Percentiles rank a stretch among this genome's conserved stretches.
Conservation (phyloP, 2,797 vertebrate genomes). For the Allobates femoralis region DNA sequence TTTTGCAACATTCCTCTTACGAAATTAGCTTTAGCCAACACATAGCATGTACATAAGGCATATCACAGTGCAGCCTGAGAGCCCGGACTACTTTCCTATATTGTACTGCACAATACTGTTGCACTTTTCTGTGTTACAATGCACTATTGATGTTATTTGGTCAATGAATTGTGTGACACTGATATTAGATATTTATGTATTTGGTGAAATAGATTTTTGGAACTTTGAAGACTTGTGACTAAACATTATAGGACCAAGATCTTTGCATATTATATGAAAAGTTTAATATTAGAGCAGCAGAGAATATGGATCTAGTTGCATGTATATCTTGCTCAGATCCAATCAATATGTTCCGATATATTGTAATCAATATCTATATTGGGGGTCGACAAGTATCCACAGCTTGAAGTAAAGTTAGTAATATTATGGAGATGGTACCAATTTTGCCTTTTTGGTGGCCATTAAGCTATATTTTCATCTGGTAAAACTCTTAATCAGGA, state of each 20-base stretch:
- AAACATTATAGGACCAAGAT: background rate
- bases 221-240: background rate
- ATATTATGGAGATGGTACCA: background rate
- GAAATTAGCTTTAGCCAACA: background rate
- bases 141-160: background rate
- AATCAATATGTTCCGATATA: background rate
- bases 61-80: background rate
- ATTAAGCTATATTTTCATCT: background rate
- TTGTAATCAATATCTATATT: background rate
- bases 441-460: background rate
- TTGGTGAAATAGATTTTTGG: slow-evolving; percentile 39
- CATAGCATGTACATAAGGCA: background rate
- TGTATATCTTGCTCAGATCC: background rate
- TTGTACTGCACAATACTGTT: slow-evolving; percentile 20
- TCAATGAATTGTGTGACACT: background rate
- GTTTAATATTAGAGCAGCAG: slow-evolving; percentile 4
- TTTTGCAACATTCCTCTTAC: background rate
- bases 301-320: background rate
- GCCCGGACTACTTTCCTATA: background rate
- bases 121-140: background rate
- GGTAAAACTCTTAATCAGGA: background rate
- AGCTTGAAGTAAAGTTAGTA: background rate
- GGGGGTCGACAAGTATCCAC: background rate
- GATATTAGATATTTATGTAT: slow-evolving; percentile 24
- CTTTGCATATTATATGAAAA: background rate